Evolutionary conservation across 2,113 vertebrate genomes (phyloP), one percentile per base, ranked within the genome.

Genomic region (Rhodinocichla rosea): DNA sequence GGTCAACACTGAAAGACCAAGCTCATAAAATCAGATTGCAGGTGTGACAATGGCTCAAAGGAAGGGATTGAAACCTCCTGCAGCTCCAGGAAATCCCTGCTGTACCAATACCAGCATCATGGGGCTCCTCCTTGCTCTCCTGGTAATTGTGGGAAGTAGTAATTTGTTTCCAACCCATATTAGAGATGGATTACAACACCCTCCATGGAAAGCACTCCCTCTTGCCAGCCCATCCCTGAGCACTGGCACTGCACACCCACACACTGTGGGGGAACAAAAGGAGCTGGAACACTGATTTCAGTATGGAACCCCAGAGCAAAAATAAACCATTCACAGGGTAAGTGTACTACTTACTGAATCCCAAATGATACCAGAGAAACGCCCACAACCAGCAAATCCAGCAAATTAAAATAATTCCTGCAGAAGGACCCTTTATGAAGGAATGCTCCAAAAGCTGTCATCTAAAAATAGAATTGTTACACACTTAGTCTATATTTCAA

Each of bases 371-470:
- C 99, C 70, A 99, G 98, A 50, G 99, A 99, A 55, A 99, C 99
- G n/a, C 99, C 99, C 65, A 99, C 99, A 65, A 99, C 99, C 97
- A 99, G 96, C 97, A 99, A 98, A 95, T 99, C 99, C 95, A 99
- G 98, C 96, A 99, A 98, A 97, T 99, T 99, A 97, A 99, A 99
- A 97, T 99, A 99, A 97, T 99, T 99, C 95, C 99, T 98, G 97
- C 99, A 99, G 98, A 99, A 99, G 64, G 99, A 99, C 65, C 99
- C 99, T 98, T 99, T 99, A 98, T 99, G 99, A 89, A 99, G 98
- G 97, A 99, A 99, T 19, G 99, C 99, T 96, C 99, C 99, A 76
- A 99, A 99, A 45, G 99, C 99, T 13, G 98, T 99, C 99, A 99
- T 99, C 99, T 99, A 98, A 70, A 96, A 97, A 95, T 22, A 98